Evolutionary conservation across 2,113 vertebrate species (phyloP).

Genomic region (Pao palembangensis): DNA sequence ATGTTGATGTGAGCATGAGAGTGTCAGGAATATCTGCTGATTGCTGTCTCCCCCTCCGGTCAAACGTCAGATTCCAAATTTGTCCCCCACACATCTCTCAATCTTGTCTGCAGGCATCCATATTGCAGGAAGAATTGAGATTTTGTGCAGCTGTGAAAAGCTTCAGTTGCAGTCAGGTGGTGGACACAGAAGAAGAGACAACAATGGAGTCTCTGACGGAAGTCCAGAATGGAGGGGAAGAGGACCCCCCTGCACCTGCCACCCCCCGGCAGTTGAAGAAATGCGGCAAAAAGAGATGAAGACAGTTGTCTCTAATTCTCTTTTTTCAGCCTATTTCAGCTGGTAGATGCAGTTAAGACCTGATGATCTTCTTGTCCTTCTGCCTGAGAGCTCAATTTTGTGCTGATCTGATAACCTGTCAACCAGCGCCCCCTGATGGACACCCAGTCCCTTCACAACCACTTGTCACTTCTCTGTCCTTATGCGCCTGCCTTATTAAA

Average conservation of each 20-base stretch:
- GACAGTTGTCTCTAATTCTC: no score
- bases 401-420: no score
- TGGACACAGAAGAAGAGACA: slow-evolving; percentile 58
- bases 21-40: not conserved
- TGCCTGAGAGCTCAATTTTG: no score
- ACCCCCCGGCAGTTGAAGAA: slow-evolving; percentile 48
- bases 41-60: not conserved
- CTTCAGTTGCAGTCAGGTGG: slow-evolving; percentile 70
- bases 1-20: not conserved
- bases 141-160: slow-evolving; percentile 66
- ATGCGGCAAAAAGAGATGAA: slow-evolving; percentile 26
- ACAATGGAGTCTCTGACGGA: slow-evolving; percentile 66
- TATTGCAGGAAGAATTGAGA: slow-evolving; percentile 44
- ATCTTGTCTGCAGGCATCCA: slow-evolving; percentile 37
- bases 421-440: no score
- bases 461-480: no score
- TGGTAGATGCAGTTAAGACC: no score
- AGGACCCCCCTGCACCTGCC: no score
- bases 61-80: not conserved
- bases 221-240: not conserved
- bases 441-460: no score
- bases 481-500: no score
- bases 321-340: no score
- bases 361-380: no score
- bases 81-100: not conserved